phyloP scores from a whole-genome alignment of 2,888 invertebrate genomes.

The Aporophyla nigra region DNA sequence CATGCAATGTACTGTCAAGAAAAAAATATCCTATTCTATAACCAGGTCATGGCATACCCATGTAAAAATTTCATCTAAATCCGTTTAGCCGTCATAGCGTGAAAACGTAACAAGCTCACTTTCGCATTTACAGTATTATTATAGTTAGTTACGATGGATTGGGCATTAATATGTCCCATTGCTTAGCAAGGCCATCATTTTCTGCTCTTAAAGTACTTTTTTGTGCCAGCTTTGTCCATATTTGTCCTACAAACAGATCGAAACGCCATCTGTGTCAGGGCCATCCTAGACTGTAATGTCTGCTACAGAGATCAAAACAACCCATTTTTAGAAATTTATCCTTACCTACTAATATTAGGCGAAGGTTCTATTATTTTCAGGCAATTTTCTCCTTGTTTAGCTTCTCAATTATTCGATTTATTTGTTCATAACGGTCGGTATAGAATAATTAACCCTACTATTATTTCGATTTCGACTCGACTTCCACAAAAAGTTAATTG shows the following conservation, averaged over 20 bases:
- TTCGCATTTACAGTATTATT: no score
- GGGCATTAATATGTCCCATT: background rate
- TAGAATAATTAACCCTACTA: no score
- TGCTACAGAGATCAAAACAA: conserved; percentile 19
- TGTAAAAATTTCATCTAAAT: no score
- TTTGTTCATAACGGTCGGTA: background rate
- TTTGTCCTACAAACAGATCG: conserved; percentile 18
- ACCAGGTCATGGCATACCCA: no score
- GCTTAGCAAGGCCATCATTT: background rate
- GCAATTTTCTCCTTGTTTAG: background rate
- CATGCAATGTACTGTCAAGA: no score
- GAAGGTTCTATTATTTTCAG: background rate
- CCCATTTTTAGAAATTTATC: background rate
- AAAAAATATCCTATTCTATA: no score
- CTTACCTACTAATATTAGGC: background rate
- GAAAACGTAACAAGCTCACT: no score
- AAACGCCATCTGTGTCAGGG: conserved; percentile 39
- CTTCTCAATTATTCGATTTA: background rate
- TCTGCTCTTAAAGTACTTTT: background rate
- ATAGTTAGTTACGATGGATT: no score
- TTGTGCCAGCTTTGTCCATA: background rate
- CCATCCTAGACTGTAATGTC: background rate
- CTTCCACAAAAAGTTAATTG: background rate
- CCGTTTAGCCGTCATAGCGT: no score
- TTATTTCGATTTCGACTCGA: background rate